These are phyloP conservation scores for Podabrus alpinus DNA, from an alignment of 2,888 invertebrate species.

Conservation along the genomic window DNA sequence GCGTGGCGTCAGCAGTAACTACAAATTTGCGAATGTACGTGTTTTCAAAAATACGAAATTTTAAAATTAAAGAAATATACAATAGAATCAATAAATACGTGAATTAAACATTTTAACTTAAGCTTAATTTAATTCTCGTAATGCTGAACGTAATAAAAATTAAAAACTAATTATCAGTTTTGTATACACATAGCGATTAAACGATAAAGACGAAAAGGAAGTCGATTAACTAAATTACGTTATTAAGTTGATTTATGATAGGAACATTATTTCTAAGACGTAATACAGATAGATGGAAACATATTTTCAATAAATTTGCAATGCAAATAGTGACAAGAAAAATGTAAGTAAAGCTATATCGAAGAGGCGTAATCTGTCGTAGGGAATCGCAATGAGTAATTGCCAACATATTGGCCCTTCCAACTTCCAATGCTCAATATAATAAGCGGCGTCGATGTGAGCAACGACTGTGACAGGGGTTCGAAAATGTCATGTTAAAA, in stretches of 20 bases:
- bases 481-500: slow-evolving; percentile 43
- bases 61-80: background rate
- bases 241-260: background rate
- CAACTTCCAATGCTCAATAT: slow-evolving; percentile 48
- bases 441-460: slow-evolving; percentile 39
- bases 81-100: background rate
- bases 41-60: background rate
- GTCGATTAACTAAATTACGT: background rate
- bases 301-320: background rate
- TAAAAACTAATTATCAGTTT: background rate
- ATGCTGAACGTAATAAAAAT: background rate
- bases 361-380: slow-evolving; percentile 20
- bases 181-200: background rate
- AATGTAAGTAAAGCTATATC: slow-evolving; percentile 14
- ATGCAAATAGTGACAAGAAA: slow-evolving; percentile 6
- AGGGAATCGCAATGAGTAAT: slow-evolving; percentile 46
- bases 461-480: slow-evolving; percentile 33
- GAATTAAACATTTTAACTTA: background rate
- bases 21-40: background rate
- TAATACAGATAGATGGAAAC: background rate
- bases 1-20: slow-evolving; percentile 11
- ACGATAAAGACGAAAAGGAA: background rate
- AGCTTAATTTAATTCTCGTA: background rate
- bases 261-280: background rate
- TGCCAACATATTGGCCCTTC: slow-evolving; percentile 54